A percentile compares a stretch with the other conserved stretches of the same genome.
phyloP scores from a whole-genome alignment of 2,113 vertebrate species.

The Tachysurus vachellii region DNA sequence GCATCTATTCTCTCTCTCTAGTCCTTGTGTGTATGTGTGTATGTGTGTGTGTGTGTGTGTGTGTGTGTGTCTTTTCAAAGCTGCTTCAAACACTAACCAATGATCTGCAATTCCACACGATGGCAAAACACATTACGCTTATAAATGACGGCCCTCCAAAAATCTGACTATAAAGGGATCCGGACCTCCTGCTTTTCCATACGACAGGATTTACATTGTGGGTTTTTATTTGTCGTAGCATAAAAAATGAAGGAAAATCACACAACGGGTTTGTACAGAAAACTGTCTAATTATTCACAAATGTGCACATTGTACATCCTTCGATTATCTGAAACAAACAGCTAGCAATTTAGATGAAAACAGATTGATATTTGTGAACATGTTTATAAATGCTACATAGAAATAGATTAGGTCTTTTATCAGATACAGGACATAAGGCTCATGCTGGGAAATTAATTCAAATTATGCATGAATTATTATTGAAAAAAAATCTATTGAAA shows the following conservation, averaged over 20 bases:
- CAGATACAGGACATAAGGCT: neutral
- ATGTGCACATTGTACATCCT: no score
- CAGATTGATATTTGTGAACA: neutral
- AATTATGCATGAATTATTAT: neutral
- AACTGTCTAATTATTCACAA: neutral
- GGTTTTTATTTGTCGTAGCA: neutral
- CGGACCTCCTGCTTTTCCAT: neutral
- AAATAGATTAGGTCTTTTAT: no score
- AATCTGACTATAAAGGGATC: neutral
- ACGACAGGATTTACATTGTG: neutral
- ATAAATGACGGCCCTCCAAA: neutral
- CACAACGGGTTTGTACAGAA: neutral
- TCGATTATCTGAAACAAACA: neutral
- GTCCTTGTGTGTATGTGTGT: conserved; percentile 11
- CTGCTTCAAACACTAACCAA: neutral
- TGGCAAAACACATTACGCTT: neutral
- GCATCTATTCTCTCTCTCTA: conserved; percentile 26
- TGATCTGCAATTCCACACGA: neutral
- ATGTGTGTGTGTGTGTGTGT: neutral
- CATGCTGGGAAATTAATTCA: neutral
- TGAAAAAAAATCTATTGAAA: neutral
- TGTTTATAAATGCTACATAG: neutral
- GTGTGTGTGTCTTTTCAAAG: conserved; percentile 20
- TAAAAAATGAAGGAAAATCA: no score
- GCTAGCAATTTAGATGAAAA: neutral